These are phyloP conservation scores for Empidonax alnorum DNA, from an alignment of 2,113 vertebrate species.

Conservation along the genomic window DNA sequence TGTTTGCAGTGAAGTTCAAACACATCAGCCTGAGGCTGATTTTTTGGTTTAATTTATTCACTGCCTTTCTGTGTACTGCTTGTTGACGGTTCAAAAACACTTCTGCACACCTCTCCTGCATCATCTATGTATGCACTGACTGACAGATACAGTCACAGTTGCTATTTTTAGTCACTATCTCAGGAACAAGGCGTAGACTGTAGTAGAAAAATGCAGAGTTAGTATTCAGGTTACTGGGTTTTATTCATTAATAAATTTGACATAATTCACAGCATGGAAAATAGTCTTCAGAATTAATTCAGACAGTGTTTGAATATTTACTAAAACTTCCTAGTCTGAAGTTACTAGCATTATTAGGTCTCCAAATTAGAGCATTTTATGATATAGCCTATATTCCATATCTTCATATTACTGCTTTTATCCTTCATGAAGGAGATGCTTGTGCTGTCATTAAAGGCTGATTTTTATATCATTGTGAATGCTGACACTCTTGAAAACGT, in stretches of 20 bases:
- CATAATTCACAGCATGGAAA: neutral
- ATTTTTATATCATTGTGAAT: neutral
- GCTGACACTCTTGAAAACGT: neutral
- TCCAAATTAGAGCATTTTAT: neutral
- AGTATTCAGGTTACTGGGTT: constrained; percentile 1
- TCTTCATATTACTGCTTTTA: constrained; percentile 27
- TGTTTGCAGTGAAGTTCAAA: constrained; percentile 80
- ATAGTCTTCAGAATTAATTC: constrained; percentile 29
- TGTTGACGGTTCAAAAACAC: constrained; percentile 52
- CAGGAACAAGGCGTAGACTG: neutral
- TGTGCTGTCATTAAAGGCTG: neutral
- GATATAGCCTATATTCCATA: neutral
- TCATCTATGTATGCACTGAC: constrained; percentile 13
- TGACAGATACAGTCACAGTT: constrained; percentile 51
- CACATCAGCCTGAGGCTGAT: constrained; percentile 71
- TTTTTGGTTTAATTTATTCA: constrained; percentile 80
- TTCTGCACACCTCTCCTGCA: neutral
- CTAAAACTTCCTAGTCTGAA: neutral
- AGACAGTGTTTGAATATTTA: neutral
- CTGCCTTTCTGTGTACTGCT: constrained; percentile 56
- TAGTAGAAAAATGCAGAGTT: neutral
- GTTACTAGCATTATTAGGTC: neutral
- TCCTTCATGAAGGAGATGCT: constrained; percentile 15
- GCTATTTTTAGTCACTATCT: constrained; percentile 67
- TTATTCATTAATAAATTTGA: constrained; percentile 45